Evolutionary conservation across 2,113 vertebrate species (phyloP).

Genomic region (Calidris pygmaea): DNA sequence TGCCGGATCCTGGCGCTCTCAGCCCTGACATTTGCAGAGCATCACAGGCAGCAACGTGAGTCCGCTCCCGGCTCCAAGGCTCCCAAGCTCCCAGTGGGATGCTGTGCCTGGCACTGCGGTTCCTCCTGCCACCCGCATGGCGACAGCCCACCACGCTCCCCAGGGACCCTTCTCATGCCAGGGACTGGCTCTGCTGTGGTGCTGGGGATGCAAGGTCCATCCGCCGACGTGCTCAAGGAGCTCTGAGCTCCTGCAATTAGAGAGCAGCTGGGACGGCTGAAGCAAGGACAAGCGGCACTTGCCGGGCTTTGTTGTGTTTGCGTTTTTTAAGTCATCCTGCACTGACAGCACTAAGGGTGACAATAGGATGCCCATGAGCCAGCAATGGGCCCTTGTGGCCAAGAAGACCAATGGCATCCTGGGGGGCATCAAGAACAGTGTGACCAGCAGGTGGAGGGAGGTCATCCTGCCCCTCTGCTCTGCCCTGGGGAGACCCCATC

Average conservation of each 20-base stretch:
- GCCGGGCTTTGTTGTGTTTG: background rate
- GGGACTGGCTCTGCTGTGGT: rapidly evolving
- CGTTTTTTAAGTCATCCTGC: background rate
- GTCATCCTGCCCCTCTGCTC: too few species aligned
- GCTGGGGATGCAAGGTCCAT: rapidly evolving
- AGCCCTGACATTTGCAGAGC: conserved; percentile 59
- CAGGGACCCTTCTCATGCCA: background rate
- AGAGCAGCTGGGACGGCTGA: background rate
- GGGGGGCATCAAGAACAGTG: too few species aligned
- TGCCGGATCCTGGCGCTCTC: background rate
- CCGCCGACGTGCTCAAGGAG: background rate
- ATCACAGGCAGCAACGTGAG: background rate
- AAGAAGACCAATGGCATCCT: too few species aligned
- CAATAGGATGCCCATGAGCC: too few species aligned
- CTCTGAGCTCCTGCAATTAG: background rate
- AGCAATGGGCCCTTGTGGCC: too few species aligned
- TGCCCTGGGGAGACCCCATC: too few species aligned
- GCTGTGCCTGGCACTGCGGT: background rate
- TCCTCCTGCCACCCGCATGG: background rate
- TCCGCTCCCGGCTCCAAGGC: background rate
- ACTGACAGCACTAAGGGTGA: background rate
- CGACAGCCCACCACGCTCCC: background rate
- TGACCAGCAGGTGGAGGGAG: too few species aligned
- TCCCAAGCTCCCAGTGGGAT: background rate
- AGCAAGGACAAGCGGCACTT: background rate